Percentiles rank a stretch among this genome's conserved stretches.
phyloP scores from a whole-genome alignment of 2,888 invertebrate genomes.

The Spialia ferax region DNA sequence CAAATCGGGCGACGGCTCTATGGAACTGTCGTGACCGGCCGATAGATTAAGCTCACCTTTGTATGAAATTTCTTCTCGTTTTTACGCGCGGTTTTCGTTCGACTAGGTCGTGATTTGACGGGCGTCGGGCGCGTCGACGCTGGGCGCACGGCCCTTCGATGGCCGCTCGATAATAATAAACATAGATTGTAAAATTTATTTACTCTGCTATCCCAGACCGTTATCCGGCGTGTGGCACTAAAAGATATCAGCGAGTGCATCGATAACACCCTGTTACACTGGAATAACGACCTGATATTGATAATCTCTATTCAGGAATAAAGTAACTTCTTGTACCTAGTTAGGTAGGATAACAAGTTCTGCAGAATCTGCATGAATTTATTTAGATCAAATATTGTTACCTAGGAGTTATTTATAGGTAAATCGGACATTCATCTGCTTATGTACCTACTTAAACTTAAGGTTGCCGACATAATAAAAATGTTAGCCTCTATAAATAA shows the following conservation, averaged over 20 bases:
- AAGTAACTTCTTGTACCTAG: no score
- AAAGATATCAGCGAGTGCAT: constrained; percentile 59
- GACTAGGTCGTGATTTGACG: constrained; percentile 67
- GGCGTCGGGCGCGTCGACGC: constrained; percentile 57
- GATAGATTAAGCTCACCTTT: constrained; percentile 69
- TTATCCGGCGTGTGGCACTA: constrained; percentile 70
- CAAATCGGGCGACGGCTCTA: constrained; percentile 68
- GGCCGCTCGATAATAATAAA: constrained; percentile 66
- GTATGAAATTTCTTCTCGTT: constrained; percentile 70
- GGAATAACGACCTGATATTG: constrained; percentile 8
- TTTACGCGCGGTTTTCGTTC: constrained; percentile 63
- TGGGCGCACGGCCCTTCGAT: constrained; percentile 61
- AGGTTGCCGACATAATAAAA: no score
- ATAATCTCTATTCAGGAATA: background rate
- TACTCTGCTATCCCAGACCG: constrained; percentile 64
- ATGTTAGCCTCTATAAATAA: no score
- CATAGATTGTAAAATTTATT: constrained; percentile 67
- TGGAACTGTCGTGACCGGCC: constrained; percentile 68
- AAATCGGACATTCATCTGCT: no score
- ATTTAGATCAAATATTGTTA: no score
- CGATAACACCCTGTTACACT: constrained; percentile 62
- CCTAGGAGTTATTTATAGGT: no score
- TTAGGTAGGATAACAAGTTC: no score
- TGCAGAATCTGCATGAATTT: background rate
- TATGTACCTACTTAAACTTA: no score